Evolutionary conservation across 1,140 invertebrate genomes (phyloP).

Genomic region (Drosophila takahashii): DNA sequence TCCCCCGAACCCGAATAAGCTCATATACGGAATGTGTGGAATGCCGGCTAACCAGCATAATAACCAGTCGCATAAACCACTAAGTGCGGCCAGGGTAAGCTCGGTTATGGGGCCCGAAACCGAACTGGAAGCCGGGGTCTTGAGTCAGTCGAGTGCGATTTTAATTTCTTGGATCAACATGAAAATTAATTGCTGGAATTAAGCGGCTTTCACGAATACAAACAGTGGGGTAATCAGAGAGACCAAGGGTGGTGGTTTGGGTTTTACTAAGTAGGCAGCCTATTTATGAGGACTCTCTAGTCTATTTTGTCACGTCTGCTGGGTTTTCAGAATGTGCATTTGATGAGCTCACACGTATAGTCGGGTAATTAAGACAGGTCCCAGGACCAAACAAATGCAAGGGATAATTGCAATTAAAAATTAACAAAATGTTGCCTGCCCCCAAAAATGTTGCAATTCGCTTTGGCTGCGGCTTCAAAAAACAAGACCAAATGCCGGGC

Average conservation of each 20-base stretch:
- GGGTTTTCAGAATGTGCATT: constrained; percentile 31
- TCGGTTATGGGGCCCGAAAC: constrained; percentile 17
- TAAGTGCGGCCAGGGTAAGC: constrained; percentile 54
- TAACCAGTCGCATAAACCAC: constrained; percentile 59
- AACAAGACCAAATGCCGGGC: constrained; percentile 39
- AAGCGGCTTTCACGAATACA: constrained; percentile 71
- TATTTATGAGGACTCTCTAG: constrained; percentile 1
- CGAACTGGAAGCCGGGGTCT: constrained; percentile 15
- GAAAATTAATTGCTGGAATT: constrained; percentile 83
- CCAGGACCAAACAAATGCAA: constrained; percentile 27
- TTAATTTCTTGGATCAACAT: constrained; percentile 81
- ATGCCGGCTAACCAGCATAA: constrained; percentile 25
- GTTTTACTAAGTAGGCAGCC: background rate
- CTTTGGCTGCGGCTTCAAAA: constrained; percentile 10
- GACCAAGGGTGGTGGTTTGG: background rate
- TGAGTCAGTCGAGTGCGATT: constrained; percentile 65
- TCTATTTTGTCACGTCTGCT: constrained; percentile 35
- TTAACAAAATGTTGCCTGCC: constrained; percentile 50
- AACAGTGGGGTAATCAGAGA: constrained; percentile 30
- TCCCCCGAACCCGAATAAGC: constrained; percentile 18
- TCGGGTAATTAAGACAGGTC: constrained; percentile 54
- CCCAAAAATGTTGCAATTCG: constrained; percentile 34
- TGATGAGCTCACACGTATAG: constrained; percentile 49
- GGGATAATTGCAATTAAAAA: constrained; percentile 63
- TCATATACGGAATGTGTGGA: constrained; percentile 21